A percentile compares a stretch with the other conserved stretches of the same genome.
These are phyloP conservation scores for Cephus runcator DNA, from an alignment of 2,888 invertebrate genomes.

Conservation along the genomic window DNA sequence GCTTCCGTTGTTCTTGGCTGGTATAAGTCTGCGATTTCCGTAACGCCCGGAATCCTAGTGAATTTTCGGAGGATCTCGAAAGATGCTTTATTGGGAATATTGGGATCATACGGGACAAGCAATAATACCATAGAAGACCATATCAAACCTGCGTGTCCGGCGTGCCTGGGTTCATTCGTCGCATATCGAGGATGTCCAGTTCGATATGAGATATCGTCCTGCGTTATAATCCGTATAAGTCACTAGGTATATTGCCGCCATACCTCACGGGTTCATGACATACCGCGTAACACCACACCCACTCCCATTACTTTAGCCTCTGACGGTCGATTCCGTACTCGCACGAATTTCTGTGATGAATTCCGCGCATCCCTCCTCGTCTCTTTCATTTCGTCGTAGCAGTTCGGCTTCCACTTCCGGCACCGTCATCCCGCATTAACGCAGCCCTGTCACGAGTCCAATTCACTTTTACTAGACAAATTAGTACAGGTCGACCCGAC, in stretches of 20 bases:
- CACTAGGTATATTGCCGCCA: conserved; percentile 59
- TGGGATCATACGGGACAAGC: conserved; percentile 51
- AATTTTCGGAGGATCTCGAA: neutral
- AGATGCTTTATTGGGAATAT: conserved; percentile 43
- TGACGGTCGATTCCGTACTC: conserved; percentile 1
- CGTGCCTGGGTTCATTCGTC: conserved; percentile 61
- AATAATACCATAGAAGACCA: conserved; percentile 50
- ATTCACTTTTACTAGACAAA: neutral
- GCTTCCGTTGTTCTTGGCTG: neutral
- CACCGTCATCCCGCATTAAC: neutral
- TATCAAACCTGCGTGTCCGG: conserved; percentile 52
- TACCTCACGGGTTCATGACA: conserved; percentile 56
- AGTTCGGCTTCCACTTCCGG: neutral
- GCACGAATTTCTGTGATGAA: conserved; percentile 6
- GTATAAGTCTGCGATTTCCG: neutral
- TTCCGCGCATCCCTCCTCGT: neutral
- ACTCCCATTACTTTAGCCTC: conserved; percentile 18
- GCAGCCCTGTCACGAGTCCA: neutral
- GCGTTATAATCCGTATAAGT: conserved; percentile 60
- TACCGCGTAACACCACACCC: conserved; percentile 51
- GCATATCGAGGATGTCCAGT: conserved; percentile 63
- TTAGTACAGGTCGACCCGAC: neutral
- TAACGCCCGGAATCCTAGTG: neutral
- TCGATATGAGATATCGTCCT: conserved; percentile 63
- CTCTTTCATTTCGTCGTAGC: neutral